Base-by-base conservation (phyloP, 1,140 invertebrate genomes). In the Camponotus pennsylvanicus region DNA sequence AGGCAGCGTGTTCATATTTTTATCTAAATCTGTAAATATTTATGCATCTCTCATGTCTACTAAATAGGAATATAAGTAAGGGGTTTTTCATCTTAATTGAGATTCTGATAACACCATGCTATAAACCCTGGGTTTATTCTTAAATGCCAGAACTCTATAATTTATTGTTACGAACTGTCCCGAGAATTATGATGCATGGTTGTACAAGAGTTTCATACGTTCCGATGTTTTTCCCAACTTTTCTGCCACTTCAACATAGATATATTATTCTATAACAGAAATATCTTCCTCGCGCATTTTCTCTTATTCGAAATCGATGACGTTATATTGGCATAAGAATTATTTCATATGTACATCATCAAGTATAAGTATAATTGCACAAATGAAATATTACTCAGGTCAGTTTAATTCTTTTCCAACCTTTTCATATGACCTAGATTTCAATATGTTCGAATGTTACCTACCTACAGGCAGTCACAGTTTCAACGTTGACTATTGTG, bases 401-500 rank as follows among this genome's bases (percentile, higher is more conserved):
- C n/a, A 75, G 49, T 83, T 83, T 37, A 61, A 73, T 83, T 75
- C 40, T 61, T 75, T 83, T n/a, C 40, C 42, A n/a, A 42, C 55
- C 69, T 37, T 61, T 27, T 59, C 34, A 37, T 40, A 75, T 49
- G 55, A 83, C 67, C 79, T 45, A 83, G 27, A 83, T 83, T 71
- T 75, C 55, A 18, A 34, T 83, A 75, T 55, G 42, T 59, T 59
- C 69, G 69, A n/a, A 32, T 83, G 27, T 83, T 83, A 83, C 34
- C n/a, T 83, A 83, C 21, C 34, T 42, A 80, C 27, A 61, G 55
- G 55, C 69, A 42, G 42, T 83, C 34, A 27, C 32, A 83, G 55
- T 83, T 83, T 83, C 79, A 83, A 83, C 79, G 42, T 83, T 83
- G 79, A 32, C 67, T 82, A 82, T 82, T 82, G 79, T 73, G 67